Conservation (phyloP, 2,888 invertebrate species). For the Pyrrhosoma nymphula region DNA sequence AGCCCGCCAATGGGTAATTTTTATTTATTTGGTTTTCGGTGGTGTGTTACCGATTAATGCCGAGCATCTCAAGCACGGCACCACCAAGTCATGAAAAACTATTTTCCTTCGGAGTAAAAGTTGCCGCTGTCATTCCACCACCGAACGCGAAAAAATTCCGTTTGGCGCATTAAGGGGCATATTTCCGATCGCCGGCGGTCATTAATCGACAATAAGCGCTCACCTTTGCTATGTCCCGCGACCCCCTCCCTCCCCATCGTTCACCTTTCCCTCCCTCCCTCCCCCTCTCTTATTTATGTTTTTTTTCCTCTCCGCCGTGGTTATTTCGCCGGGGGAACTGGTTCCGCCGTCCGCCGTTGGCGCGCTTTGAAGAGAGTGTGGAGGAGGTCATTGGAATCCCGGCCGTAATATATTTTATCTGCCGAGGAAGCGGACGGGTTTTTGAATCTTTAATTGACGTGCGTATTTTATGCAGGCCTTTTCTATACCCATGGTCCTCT, state of each 20-base stretch:
- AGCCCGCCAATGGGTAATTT: too few species aligned
- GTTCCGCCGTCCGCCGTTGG: conserved; percentile 57
- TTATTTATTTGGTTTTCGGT: not conserved
- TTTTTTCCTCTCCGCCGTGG: conserved; percentile 19
- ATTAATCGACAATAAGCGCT: not conserved
- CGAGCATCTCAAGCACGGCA: not conserved
- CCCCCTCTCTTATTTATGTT: not conserved
- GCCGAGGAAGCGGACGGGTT: conserved; percentile 65
- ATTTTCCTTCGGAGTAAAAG: not conserved
- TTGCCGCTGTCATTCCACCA: not conserved
- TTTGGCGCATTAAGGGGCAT: not conserved
- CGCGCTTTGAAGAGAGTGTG: conserved; percentile 41
- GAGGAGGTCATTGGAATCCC: conserved; percentile 64
- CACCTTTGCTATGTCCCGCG: not conserved
- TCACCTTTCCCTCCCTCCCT: not conserved
- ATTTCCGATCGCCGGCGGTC: not conserved
- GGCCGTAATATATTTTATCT: conserved; percentile 67
- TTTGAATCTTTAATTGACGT: conserved; percentile 67
- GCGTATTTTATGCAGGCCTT: conserved; percentile 63
- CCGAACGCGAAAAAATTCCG: not conserved
- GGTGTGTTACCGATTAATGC: too few species aligned
- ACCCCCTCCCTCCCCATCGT: conserved; percentile 7
- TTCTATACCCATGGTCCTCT: conserved; percentile 35
- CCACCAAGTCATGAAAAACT: not conserved
- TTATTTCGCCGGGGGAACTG: conserved; percentile 63